These are phyloP conservation scores for Lacerta agilis DNA, from an alignment of 2,797 vertebrate genomes.

Conservation along the genomic window DNA sequence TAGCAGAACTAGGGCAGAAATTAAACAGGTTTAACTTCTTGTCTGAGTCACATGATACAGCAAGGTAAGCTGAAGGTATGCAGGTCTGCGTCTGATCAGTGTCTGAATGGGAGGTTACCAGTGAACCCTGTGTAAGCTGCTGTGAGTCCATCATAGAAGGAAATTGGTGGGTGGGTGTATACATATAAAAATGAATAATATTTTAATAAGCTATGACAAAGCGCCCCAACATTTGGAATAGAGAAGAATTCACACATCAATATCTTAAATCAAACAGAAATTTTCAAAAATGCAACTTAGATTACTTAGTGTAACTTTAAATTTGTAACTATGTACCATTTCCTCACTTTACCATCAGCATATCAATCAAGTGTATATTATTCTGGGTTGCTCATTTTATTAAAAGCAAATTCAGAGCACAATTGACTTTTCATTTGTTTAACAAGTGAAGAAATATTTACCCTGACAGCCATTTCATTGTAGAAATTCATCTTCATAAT, in stretches of 20 bases:
- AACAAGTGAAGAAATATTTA: conserved; percentile 96
- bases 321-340: conserved; percentile 78
- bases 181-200: not conserved
- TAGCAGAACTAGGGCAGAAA: not conserved
- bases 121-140: not conserved
- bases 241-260: conserved; percentile 51
- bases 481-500: conserved; percentile 99
- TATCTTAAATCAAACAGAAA: conserved; percentile 63
- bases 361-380: conserved; percentile 83
- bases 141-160: not conserved
- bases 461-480: conserved; percentile 97
- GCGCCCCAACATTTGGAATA: conserved; percentile 57
- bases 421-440: conserved; percentile 92
- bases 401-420: conserved; percentile 85
- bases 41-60: not conserved
- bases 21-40: not conserved
- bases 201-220: not conserved
- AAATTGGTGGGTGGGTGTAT: not conserved
- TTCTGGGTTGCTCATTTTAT: conserved; percentile 83
- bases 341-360: conserved; percentile 75
- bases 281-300: conserved; percentile 69
- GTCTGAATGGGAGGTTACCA: not conserved
- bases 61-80: conserved; percentile 9
- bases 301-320: conserved; percentile 73
- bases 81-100: not conserved